These are phyloP conservation scores for Priocnemis perturbator DNA, from an alignment of 2,888 invertebrate genomes.

Conservation along the genomic window DNA sequence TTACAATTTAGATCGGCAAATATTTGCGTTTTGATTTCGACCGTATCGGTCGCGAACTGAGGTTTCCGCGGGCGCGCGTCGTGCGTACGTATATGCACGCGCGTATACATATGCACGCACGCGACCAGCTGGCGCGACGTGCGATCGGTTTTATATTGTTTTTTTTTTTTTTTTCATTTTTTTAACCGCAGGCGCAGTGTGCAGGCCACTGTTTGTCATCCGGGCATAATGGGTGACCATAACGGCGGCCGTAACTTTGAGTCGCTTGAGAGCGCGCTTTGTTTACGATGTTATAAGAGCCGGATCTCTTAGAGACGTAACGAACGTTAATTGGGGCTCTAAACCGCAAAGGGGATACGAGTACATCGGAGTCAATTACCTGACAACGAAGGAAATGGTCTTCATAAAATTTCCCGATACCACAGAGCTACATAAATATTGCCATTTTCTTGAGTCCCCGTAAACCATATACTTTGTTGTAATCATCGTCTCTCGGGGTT, in stretches of 20 bases:
- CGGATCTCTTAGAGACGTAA: slow-evolving; percentile 6
- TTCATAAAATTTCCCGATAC: slow-evolving; percentile 7
- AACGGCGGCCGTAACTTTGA: slow-evolving; percentile 19
- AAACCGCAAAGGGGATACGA: slow-evolving; percentile 8
- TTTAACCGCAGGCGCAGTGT: neutral
- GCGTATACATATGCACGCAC: neutral
- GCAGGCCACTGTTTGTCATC: slow-evolving; percentile 9
- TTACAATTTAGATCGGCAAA: slow-evolving; percentile 32
- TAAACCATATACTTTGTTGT: too few relatives aligned
- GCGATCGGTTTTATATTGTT: slow-evolving; percentile 7
- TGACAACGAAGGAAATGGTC: slow-evolving; percentile 1
- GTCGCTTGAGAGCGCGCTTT: neutral
- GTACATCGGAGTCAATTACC: slow-evolving; percentile 5
- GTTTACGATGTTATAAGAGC: slow-evolving; percentile 22
- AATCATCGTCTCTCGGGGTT: too few relatives aligned
- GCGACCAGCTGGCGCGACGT: slow-evolving; percentile 12
- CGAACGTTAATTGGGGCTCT: slow-evolving; percentile 10
- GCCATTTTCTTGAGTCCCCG: too few relatives aligned
- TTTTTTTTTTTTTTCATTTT: too few relatives aligned
- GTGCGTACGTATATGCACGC: neutral
- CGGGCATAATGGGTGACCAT: neutral
- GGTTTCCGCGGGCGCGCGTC: neutral
- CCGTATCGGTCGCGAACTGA: slow-evolving; percentile 16
- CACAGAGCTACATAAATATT: too few relatives aligned
- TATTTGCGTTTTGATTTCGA: slow-evolving; percentile 40